Evolutionary conservation across 2,797 vertebrate genomes (phyloP).

Genomic region (Capromys pilorides): DNA sequence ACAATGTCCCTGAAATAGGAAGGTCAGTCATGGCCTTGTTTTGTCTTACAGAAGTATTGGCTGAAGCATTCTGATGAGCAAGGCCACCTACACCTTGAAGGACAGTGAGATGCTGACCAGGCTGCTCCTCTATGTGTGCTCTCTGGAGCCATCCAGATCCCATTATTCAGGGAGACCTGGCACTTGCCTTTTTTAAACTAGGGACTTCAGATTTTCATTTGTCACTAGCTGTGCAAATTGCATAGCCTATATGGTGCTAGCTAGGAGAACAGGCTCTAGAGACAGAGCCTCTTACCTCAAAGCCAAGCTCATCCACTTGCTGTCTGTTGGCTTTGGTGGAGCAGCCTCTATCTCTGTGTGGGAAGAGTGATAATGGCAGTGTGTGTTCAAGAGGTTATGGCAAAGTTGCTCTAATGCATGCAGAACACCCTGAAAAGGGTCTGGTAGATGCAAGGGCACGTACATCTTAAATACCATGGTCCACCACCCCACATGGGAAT

Average conservation of each 20-base stretch:
- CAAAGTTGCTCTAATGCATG: background rate
- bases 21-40: background rate
- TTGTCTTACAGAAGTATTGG: background rate
- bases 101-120: background rate
- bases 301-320: background rate
- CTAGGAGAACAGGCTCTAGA: background rate
- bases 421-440: background rate
- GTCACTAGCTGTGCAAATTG: background rate
- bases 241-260: background rate
- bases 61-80: background rate
- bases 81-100: background rate
- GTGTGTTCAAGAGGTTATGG: background rate
- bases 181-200: background rate
- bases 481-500: background rate
- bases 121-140: rapidly evolving
- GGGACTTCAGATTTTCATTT: background rate
- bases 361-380: background rate
- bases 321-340: background rate
- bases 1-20: background rate
- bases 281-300: background rate
- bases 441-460: background rate
- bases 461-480: background rate
- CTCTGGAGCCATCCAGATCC: background rate
- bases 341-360: background rate
- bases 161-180: background rate